Evolutionary conservation across 2,113 vertebrate genomes (phyloP).

Genomic region (Labeo rohita): DNA sequence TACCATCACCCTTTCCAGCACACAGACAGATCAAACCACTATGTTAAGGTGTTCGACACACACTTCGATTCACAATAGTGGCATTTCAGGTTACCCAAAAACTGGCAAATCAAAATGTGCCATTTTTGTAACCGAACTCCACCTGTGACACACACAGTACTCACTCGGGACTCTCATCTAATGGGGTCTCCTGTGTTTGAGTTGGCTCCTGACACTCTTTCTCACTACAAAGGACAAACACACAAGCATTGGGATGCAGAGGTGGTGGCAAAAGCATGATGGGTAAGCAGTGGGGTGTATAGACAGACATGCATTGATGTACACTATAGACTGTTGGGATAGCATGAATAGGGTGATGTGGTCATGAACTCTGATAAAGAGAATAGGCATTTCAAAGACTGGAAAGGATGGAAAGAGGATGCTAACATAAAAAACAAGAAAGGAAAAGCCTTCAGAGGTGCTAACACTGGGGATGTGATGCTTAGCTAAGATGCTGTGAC

Average conservation of each 20-base stretch:
- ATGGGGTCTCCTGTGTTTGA: constrained; percentile 61
- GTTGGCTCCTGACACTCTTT: constrained; percentile 63
- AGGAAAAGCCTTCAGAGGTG: constrained; percentile 1
- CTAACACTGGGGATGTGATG: neutral
- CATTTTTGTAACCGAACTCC: constrained; percentile 14
- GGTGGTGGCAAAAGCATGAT: constrained; percentile 38
- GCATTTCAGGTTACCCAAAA: constrained; percentile 14
- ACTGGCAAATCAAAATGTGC: constrained; percentile 3
- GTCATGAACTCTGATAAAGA: neutral
- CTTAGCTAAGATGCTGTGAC: neutral
- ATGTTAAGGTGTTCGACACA: neutral
- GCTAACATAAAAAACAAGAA: neutral
- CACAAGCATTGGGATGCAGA: constrained; percentile 51
- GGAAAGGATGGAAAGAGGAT: neutral
- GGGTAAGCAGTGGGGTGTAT: constrained; percentile 38
- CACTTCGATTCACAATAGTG: neutral
- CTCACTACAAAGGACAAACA: constrained; percentile 70
- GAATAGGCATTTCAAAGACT: neutral
- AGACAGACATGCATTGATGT: constrained; percentile 16
- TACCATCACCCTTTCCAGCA: neutral
- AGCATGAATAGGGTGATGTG: neutral
- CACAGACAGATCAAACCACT: neutral
- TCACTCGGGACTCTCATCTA: constrained; percentile 74
- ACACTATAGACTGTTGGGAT: neutral
- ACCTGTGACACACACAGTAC: constrained; percentile 59